phyloP scores from a whole-genome alignment of 1,140 invertebrate genomes.

The Meloidogyne chitwoodi region DNA sequence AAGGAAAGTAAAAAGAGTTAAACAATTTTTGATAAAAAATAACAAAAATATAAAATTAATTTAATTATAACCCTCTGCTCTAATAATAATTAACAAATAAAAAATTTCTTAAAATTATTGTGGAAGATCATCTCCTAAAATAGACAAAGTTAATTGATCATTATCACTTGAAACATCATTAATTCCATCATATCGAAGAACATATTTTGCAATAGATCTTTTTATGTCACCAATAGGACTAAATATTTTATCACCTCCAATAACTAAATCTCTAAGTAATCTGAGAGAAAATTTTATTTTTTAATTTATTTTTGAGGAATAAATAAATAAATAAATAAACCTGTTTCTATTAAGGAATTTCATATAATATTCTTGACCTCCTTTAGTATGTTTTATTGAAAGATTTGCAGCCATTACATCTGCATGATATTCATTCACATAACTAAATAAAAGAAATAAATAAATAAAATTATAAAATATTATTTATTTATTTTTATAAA shows the following conservation, averaged over 20 bases:
- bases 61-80: too few species aligned
- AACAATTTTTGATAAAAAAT: not conserved
- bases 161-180: conserved; percentile 13
- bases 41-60: not conserved
- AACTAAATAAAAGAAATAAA: not conserved
- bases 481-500: not conserved
- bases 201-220: conserved; percentile 13
- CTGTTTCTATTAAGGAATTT: conserved; percentile 18
- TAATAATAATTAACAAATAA: not conserved
- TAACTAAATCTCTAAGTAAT: conserved; percentile 13
- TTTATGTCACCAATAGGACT: not conserved
- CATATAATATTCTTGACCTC: conserved; percentile 19
- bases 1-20: too few species aligned
- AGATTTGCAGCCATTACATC: conserved; percentile 19
- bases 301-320: too few species aligned
- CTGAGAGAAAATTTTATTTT: not conserved
- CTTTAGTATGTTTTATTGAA: conserved; percentile 4
- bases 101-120: not conserved
- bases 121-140: conserved; percentile 16
- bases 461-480: not conserved
- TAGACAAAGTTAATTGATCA: conserved; percentile 8
- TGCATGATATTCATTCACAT: conserved; percentile 13
- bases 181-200: conserved; percentile 11
- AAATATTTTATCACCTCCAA: conserved; percentile 16
- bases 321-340: not conserved